Base-by-base conservation (phyloP, 2,888 invertebrate genomes). In the Synanthedon andrenaeformis region DNA sequence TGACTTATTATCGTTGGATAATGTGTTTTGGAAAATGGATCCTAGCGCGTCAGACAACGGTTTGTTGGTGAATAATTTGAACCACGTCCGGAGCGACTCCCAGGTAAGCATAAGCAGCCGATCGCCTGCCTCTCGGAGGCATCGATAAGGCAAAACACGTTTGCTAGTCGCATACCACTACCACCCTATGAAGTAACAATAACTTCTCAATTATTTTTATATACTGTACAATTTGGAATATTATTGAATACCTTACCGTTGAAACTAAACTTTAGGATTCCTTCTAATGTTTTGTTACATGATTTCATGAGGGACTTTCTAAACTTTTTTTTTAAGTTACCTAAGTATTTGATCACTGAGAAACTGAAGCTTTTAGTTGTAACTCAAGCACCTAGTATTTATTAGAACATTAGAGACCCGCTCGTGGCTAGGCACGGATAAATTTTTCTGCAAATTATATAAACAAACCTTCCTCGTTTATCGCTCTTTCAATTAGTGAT, bases 21-120 rank as follows among this genome's bases (percentile, higher is more conserved):
- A 84, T 82, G 83, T 69, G 64, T 70, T 62, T 69, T 67, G 65
- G 70, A 67, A 66, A 62, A 87, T 87, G 87, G 87, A 87, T 81
- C 77, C 80, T 65, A 80, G 82, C 77, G 74, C 79, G 64, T 64
- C 82, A 69, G 87, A 88, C 71, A 84, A 77, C 78, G 86, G 84
- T 69, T 74, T 83, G 69, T 76, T 84, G 73, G 84, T 82, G 74
- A 87, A 87, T 72, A 88, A 87, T 81, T 74, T 86, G 76, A 84
- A 84, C 74, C 87, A 87, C 67, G 82, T 77, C 77, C 84, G 86
- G 72, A 85, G 71, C 70, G 87, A 88, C 57, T 84, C 86, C 70
- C 87, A 87, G 87, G 87, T 87, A 81, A 83, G 86, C 72, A 23
- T 86, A 81, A 83, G 35, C 35, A 45, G 13, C 45, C 67, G 65